Base-by-base conservation (phyloP, 2,113 vertebrate species). In the Pterophyllum scalare region DNA sequence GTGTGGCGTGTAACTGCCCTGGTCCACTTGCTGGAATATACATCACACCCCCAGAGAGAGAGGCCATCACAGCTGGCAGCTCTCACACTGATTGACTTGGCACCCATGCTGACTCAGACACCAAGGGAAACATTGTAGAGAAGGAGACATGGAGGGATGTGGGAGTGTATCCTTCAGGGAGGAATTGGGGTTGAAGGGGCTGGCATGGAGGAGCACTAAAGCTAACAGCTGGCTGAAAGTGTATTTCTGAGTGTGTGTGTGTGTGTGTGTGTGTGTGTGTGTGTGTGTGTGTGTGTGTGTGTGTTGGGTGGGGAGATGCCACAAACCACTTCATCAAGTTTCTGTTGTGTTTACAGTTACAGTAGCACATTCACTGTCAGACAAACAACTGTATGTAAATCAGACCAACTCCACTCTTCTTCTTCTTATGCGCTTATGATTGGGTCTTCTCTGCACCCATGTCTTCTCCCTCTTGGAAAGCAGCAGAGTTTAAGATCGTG, bases 1-100 rank as follows among this genome's bases (percentile, higher is more conserved):
- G 82, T 81, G 88, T 88, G 90, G 86, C 88, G 89, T 86, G 82
- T 83, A 81, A 59, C 85, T 87, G 87, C 79, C 80, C 86, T 43
- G 15, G 75, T 77, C 74, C 75, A 19, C 82, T 77, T 57, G 52
- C 83, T 80, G 74, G 60, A 85, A 90, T 91, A 95, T 94, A 93
- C 90, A 93, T 95, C 92, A 94, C 78, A 59, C 77, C 90, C 80
- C 92, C 65, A 60, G 79, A 87, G 79, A 56, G 60, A 60, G 15
- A 52, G 84, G 76, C 86, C 87, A 82, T 84, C 79, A 75, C 93
- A 94, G 93, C 92, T 95, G 94, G 93, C 94, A 91, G 91, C 94
- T 95, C 94, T 95, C 91, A 92, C 77, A 5, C 80, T 91, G 94
- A 95, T 95, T 95, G 93, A 90, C 92, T 95, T 95, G 94, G 94